These are phyloP conservation scores for Zalophus californianus DNA, from an alignment of 2,797 vertebrate genomes.

Conservation along the genomic window DNA sequence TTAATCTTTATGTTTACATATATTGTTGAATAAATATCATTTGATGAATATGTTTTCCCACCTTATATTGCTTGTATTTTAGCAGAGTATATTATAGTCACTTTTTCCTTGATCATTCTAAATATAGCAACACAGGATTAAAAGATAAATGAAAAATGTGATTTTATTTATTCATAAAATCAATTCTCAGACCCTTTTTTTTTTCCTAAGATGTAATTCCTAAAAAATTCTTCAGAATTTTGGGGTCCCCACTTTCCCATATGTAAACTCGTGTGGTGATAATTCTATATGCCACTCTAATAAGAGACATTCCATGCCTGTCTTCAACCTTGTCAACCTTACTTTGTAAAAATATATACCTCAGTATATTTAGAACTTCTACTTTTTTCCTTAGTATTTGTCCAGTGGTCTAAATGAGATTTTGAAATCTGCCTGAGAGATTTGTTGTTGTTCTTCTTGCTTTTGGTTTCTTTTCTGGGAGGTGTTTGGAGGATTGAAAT, in stretches of 20 bases:
- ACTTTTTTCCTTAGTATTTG: not conserved
- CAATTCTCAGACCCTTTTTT: not conserved
- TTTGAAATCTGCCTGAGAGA: conserved; percentile 46
- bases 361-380: conserved; percentile 22
- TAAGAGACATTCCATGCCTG: not conserved
- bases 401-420: not conserved
- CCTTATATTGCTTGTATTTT: not conserved
- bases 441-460: conserved; percentile 4
- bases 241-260: not conserved
- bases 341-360: conserved; percentile 17
- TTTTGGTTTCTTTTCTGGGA: conserved; percentile 44
- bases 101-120: not conserved
- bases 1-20: not conserved
- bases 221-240: not conserved
- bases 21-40: not conserved
- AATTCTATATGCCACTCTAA: not conserved
- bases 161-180: not conserved
- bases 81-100: not conserved
- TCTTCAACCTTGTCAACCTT: not conserved
- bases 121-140: not conserved
- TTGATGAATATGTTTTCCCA: conserved; percentile 31
- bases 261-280: not conserved
- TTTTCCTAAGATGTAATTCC: not conserved
- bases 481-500: conserved; percentile 55
- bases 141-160: not conserved